These are phyloP conservation scores for Erpobdella octoculata DNA, from an alignment of 2,888 invertebrate species.

Conservation along the genomic window DNA sequence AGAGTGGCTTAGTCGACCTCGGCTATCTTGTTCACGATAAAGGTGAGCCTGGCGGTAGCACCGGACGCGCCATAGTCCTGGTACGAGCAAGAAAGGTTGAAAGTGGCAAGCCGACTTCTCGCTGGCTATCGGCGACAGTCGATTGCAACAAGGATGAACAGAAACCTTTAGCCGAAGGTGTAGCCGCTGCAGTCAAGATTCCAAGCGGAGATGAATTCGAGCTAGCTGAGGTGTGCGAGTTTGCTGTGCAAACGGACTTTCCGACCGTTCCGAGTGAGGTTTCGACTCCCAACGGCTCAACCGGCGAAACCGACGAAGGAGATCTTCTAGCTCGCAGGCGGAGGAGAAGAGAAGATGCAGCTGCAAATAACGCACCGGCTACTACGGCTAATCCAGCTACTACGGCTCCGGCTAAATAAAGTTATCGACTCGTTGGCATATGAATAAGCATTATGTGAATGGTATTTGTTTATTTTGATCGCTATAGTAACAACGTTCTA, in stretches of 20 bases:
- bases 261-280: too few species aligned
- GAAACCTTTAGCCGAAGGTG: neutral
- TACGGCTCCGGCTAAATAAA: too few species aligned
- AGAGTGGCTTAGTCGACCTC: constrained; percentile 20
- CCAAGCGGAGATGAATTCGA: neutral
- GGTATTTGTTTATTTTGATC: too few species aligned
- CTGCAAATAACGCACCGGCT: too few species aligned
- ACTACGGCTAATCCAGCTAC: too few species aligned
- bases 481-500: too few species aligned
- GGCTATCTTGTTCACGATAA: constrained; percentile 22
- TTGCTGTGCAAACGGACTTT: constrained; percentile 14
- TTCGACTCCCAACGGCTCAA: too few species aligned
- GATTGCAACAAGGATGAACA: neutral
- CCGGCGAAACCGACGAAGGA: neutral
- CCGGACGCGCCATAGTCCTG: neutral
- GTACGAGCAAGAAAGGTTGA: neutral
- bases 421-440: too few species aligned
- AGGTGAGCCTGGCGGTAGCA: neutral
- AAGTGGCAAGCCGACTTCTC: constrained; percentile 12
- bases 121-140: constrained; percentile 14
- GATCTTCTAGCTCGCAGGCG: constrained; percentile 6
- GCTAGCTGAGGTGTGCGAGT: constrained; percentile 7
- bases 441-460: too few species aligned
- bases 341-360: constrained; percentile 12
- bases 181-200: neutral